Evolutionary conservation across 2,113 vertebrate species (phyloP).

Genomic region (Perca fluviatilis): DNA sequence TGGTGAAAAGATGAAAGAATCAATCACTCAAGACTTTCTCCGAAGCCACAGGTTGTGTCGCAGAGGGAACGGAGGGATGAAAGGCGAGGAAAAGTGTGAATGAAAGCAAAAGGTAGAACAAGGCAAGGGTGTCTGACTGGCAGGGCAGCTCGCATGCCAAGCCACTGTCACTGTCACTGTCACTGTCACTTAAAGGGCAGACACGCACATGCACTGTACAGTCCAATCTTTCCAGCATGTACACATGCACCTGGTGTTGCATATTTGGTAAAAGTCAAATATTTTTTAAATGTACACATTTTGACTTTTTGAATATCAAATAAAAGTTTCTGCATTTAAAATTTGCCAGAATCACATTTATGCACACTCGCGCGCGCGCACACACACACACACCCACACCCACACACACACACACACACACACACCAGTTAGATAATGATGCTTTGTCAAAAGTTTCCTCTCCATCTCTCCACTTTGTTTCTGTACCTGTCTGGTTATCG

Average conservation of each 20-base stretch:
- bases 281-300: neutral
- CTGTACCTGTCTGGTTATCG: constrained; percentile 56
- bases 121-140: constrained; percentile 68
- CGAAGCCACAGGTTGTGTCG: constrained; percentile 64
- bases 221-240: neutral
- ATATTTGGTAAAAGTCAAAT: neutral
- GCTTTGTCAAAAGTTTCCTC: constrained; percentile 49
- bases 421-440: constrained; percentile 34
- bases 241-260: neutral
- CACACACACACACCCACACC: neutral
- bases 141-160: constrained; percentile 73
- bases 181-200: constrained; percentile 50
- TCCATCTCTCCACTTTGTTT: constrained; percentile 41
- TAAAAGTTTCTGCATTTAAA: neutral
- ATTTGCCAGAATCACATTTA: neutral
- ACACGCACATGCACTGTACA: constrained; percentile 19
- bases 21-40: constrained; percentile 64
- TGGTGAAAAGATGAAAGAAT: constrained; percentile 67
- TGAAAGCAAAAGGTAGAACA: constrained; percentile 61
- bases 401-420: constrained; percentile 8
- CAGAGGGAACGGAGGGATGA: constrained; percentile 68
- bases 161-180: constrained; percentile 60
- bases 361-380: neutral
- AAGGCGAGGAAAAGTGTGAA: constrained; percentile 60
- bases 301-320: neutral